Evolutionary conservation across 2,113 vertebrate genomes (phyloP).

Genomic region (Chauna torquata): DNA sequence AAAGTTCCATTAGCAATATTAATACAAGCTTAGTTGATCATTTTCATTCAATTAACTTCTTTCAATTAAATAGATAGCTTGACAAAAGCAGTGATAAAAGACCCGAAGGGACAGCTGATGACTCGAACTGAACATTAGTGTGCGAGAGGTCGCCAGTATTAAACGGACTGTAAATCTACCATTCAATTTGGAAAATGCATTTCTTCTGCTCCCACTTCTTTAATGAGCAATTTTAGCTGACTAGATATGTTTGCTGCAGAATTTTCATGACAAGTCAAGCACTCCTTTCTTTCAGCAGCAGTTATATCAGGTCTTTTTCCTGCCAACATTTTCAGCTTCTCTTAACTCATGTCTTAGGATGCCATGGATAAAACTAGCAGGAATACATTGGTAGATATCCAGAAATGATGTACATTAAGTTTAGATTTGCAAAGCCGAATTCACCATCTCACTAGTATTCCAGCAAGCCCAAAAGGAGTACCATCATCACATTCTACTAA

Average conservation of each 20-base stretch:
- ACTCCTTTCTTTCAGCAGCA: not conserved
- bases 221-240: conserved; percentile 96
- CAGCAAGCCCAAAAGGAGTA: not conserved
- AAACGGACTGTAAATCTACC: conserved; percentile 96
- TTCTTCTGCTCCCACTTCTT: conserved; percentile 89
- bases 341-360: not conserved
- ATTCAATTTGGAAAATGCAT: conserved; percentile 99
- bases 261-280: conserved; percentile 75
- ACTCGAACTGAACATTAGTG: conserved; percentile 95
- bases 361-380: not conserved
- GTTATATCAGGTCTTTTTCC: conserved; percentile 17
- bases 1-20: conserved; percentile 99
- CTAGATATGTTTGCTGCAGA: conserved; percentile 85
- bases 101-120: conserved; percentile 92
- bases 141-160: conserved; percentile 89
- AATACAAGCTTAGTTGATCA: conserved; percentile 99
- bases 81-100: conserved; percentile 99
- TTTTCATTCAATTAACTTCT: conserved; percentile 99
- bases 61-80: conserved; percentile 99
- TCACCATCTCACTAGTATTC: not conserved
- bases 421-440: not conserved
- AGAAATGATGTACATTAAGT: not conserved
- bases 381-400: not conserved
- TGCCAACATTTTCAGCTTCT: conserved; percentile 33
- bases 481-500: not conserved